Base-by-base conservation (phyloP, 2,113 vertebrate genomes). In the Scortum barcoo region DNA sequence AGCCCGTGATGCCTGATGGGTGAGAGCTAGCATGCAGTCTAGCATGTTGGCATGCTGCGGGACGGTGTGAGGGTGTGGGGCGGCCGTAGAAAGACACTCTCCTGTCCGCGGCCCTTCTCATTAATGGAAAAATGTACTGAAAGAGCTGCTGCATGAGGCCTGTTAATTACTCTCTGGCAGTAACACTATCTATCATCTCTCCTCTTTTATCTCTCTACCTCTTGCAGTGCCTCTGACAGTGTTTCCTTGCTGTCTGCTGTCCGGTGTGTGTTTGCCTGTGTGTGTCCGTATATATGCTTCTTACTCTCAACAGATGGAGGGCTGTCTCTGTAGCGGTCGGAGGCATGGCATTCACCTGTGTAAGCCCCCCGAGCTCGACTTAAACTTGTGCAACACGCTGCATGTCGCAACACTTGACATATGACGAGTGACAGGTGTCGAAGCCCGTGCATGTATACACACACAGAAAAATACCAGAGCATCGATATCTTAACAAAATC, bases 261-360 rank as follows among this genome's bases (percentile, higher is more conserved):
- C 81, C 79, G 19, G 33, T 28, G 44, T 75, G 66, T 77, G 54
- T 53, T 14, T 73, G 40, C 50, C 57, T 36, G 26, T 61, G 67
- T 46, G n/a, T 70, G 33, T 78, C 6, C 50, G n/a, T 68, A 50
- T 60, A 36, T 28, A 2, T 24, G 74, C 54, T 38, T 61, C 24
- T 60, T 61, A 63, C 46, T 85, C 58, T 69, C 61, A 92, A 78
- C 87, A 92, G 91, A 93, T 91, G 91, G 88, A 78, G 70, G 26
- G 46, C 85, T 58, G 83, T 87, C 78, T 83, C 63, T 81, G 71
- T 65, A 87, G 81, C 91, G 82, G 84, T 88, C 72, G 85, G 89
- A 87, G 80, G 76, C 75, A 69, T 53, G 74, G 60, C 58, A 58
- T 65, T 86, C 84, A 90, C 85, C 86, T 91, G 80, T 82, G 79